Percentiles rank a stretch among this genome's conserved stretches.
phyloP scores from a whole-genome alignment of 30 jellyfish, hydroid and myxozoan species.

The Pseudorhiza aurosa region DNA sequence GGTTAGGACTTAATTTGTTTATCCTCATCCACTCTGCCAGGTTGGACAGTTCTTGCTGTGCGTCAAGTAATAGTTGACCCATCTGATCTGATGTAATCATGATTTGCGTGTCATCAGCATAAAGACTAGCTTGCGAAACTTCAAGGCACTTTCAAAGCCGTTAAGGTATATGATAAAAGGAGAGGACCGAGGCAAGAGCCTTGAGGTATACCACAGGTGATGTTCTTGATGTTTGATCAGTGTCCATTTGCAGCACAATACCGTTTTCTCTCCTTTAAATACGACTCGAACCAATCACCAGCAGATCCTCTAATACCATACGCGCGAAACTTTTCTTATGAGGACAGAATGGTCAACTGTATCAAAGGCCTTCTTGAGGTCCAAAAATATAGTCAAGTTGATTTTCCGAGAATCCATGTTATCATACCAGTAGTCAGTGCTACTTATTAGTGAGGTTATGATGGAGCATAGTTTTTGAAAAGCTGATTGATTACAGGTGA shows the following conservation, averaged over 20 bases:
- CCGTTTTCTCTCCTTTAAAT: background rate
- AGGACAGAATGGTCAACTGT: conserved; percentile 28
- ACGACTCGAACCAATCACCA: conserved; percentile 32
- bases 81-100: background rate
- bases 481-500: conserved; percentile 44
- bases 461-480: conserved; percentile 49
- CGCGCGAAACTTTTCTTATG: background rate
- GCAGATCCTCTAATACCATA: conserved; percentile 33
- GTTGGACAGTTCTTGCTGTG: conserved; percentile 7
- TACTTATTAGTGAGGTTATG: conserved; percentile 26
- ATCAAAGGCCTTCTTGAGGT: conserved; percentile 36
- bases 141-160: background rate
- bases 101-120: conserved; percentile 2
- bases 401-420: conserved; percentile 13
- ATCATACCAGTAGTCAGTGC: conserved; percentile 50
- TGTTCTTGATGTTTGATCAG: background rate
- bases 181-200: conserved; percentile 22
- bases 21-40: too few species aligned
- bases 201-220: conserved; percentile 7
- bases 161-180: conserved; percentile 13
- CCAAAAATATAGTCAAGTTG: conserved; percentile 23
- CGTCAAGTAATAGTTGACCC: background rate
- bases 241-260: background rate
- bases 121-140: background rate
- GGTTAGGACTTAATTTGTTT: too few species aligned